Evolutionary conservation across 1,140 invertebrate species (phyloP), one percentile per base, ranked within the genome.

Genomic region (Aphidius gifuensis): DNA sequence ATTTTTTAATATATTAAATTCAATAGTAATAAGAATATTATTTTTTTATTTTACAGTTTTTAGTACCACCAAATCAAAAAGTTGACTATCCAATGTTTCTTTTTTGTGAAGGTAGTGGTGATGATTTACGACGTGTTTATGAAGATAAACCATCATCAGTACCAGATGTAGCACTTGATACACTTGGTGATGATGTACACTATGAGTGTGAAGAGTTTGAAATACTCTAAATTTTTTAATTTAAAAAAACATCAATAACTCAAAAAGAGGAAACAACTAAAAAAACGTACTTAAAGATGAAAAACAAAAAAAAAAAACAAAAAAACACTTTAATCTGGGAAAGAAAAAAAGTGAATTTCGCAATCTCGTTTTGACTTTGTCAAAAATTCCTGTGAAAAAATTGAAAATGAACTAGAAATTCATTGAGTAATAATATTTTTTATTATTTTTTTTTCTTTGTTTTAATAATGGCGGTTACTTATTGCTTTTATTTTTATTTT

Each of bases 1-100:
- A 62, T 32, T 55, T 55, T 16, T 50, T 55, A 51, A 67, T 54
- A 77, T 82, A 64, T 68, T 80, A 58, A 9, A 38, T 48, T 3
- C 32, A 59, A 55, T 54, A 50, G 49, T 58, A 42, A 47, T 61
- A 23, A 60, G 4, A 44, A 8, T 44, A 44, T 2, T 5, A 11
- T 3, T 11, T 60, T 60, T 44, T 21, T 58, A 45, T 46, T 53
- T 84, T 73, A 65, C 80, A 83, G 88, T 86, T 82, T 74, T 80
- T 85, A 68, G 83, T 83, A 80, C 89, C 83, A 48, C 84, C 82
- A 69, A 83, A 77, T 65, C 79, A 82, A 57, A 82, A 83, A 67
- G 80, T 73, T 40, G 86, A 90, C 68, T 93, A 93, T 81, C 91
- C 92, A 23, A 87, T 93, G 80, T 94, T 93, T 81, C 85, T 88